These are phyloP conservation scores for Virgularia gustaviana DNA, from an alignment of 92 coral and sea anemone genomes.

Conservation along the genomic window DNA sequence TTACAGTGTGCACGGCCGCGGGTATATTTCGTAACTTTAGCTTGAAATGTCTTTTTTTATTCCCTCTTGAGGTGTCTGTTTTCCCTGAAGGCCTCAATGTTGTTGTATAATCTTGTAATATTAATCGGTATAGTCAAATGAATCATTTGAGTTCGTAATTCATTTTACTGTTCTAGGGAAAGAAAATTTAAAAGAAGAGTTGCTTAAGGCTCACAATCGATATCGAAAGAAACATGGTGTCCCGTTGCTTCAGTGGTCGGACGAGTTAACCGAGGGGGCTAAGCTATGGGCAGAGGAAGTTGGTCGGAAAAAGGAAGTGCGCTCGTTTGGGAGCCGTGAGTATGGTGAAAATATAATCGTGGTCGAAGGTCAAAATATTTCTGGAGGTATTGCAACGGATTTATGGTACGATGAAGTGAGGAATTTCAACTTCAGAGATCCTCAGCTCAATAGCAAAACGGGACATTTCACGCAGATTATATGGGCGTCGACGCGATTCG, in stretches of 20 bases:
- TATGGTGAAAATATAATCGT: slow-evolving; percentile 92
- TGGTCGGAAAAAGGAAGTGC: slow-evolving; percentile 72
- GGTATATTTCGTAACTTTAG: too few relatives aligned
- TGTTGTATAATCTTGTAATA: too few relatives aligned
- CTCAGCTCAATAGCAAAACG: slow-evolving; percentile 80
- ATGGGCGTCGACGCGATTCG: slow-evolving; percentile 55
- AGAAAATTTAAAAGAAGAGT: slow-evolving; percentile 64
- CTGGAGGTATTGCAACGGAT: slow-evolving; percentile 75
- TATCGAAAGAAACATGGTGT: slow-evolving; percentile 80
- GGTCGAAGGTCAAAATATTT: slow-evolving; percentile 73
- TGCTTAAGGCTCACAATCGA: slow-evolving; percentile 75
- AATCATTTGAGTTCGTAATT: too few relatives aligned
- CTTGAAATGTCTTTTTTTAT: too few relatives aligned
- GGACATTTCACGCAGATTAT: slow-evolving; percentile 94
- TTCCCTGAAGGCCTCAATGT: too few relatives aligned
- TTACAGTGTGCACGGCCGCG: too few relatives aligned
- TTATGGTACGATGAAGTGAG: slow-evolving; percentile 85
- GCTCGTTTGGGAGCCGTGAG: slow-evolving; percentile 62
- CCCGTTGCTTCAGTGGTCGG: slow-evolving; percentile 75
- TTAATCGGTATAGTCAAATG: too few relatives aligned
- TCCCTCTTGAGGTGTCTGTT: too few relatives aligned
- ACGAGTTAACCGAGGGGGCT: slow-evolving; percentile 74
- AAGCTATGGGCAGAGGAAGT: slow-evolving; percentile 95
- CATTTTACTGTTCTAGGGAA: slow-evolving; percentile 29
- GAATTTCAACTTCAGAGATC: slow-evolving; percentile 66